Evolutionary conservation across 1,140 invertebrate genomes (phyloP).

Genomic region (Heliconius melpomene): DNA sequence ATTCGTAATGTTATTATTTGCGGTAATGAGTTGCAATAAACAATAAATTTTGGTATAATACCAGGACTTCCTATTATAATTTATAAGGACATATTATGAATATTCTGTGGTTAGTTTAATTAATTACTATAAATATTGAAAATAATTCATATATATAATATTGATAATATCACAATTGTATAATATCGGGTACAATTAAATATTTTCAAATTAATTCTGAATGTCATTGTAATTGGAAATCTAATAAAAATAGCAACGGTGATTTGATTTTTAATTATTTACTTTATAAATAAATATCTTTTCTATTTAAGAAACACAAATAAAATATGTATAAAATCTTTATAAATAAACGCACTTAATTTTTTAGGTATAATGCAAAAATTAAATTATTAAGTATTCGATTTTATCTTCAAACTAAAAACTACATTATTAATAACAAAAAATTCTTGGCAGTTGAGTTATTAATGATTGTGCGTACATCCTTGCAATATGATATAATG

Average conservation of each 20-base stretch:
- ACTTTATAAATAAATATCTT: no score
- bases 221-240: no score
- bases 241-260: no score
- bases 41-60: background rate
- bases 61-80: background rate
- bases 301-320: no score
- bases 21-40: background rate
- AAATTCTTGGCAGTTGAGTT: background rate
- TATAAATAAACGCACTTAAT: no score
- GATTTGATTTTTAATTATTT: no score
- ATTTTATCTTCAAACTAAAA: background rate
- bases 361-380: no score
- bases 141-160: no score
- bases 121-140: background rate
- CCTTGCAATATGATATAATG: background rate
- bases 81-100: background rate
- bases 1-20: conserved; percentile 8
- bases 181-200: no score
- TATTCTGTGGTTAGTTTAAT: background rate
- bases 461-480: background rate
- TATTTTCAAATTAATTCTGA: no score
- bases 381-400: background rate
- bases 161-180: no score
- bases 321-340: no score
- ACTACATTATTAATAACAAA: background rate